These are phyloP conservation scores for Semnornis frantzii DNA, from an alignment of 2,113 vertebrate species.

Conservation along the genomic window DNA sequence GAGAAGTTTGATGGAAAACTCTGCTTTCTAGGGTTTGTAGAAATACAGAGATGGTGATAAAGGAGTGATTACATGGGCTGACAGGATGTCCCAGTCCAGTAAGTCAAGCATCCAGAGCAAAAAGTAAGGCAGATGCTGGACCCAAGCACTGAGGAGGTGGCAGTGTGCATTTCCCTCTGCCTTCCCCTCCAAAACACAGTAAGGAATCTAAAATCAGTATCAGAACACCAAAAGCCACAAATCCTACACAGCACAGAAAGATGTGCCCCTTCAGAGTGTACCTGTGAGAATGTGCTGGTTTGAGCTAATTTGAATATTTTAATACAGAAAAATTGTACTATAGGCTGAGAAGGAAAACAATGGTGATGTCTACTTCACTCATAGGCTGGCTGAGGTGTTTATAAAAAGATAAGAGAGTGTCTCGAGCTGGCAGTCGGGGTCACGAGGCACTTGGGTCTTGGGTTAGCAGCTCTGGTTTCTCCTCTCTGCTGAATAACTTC, in stretches of 20 bases:
- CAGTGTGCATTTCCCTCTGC: background rate
- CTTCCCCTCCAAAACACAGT: background rate
- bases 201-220: background rate
- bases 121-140: fast-evolving
- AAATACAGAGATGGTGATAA: background rate
- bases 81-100: background rate
- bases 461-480: no score
- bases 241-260: background rate
- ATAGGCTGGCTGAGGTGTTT: no score
- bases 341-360: no score
- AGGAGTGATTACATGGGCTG: background rate
- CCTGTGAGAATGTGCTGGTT: no score
- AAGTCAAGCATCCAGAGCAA: background rate
- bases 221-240: background rate
- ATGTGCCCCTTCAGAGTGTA: background rate
- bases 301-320: no score
- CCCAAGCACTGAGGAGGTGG: fast-evolving
- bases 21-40: background rate
- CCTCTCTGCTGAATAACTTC: no score
- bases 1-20: background rate
- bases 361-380: no score
- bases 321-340: no score
- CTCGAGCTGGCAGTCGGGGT: no score
- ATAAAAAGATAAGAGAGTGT: no score
- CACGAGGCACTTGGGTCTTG: no score